Conservation (phyloP, 2,113 vertebrate genomes). For the Megaceryle maxima region DNA sequence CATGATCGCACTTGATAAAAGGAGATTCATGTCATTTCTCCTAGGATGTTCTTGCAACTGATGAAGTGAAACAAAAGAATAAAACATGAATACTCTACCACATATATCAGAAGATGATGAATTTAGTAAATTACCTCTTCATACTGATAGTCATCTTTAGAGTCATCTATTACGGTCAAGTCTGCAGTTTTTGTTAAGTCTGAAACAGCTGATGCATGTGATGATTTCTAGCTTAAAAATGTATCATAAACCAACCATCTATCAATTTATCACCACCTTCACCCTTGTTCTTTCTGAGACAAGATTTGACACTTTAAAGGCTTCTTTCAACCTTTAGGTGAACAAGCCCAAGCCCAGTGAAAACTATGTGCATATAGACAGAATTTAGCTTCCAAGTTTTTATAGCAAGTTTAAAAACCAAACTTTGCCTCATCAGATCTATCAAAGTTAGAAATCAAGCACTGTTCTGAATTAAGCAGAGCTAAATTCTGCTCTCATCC, state of each 20-base stretch:
- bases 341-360: not conserved
- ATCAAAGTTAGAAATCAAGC: not conserved
- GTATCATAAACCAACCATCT: not conserved
- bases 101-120: not conserved
- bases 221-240: not conserved
- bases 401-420: not conserved
- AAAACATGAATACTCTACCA: not conserved
- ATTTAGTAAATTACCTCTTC: slow-evolving; percentile 76
- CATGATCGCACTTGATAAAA: not conserved
- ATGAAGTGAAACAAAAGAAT: not conserved
- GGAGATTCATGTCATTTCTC: not conserved
- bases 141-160: slow-evolving; percentile 78
- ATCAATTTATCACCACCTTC: not conserved
- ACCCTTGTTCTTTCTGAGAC: not conserved
- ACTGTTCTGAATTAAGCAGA: not conserved
- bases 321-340: not conserved
- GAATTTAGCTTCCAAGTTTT: not conserved
- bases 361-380: not conserved
- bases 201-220: slow-evolving; percentile 7
- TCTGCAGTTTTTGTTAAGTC: slow-evolving; percentile 73
- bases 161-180: slow-evolving; percentile 66
- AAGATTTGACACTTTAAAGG: not conserved
- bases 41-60: not conserved
- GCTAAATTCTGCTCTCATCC: not conserved
- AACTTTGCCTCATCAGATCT: not conserved